phyloP scores from a whole-genome alignment of 2,888 invertebrate species.

The Incurvaria masculella region DNA sequence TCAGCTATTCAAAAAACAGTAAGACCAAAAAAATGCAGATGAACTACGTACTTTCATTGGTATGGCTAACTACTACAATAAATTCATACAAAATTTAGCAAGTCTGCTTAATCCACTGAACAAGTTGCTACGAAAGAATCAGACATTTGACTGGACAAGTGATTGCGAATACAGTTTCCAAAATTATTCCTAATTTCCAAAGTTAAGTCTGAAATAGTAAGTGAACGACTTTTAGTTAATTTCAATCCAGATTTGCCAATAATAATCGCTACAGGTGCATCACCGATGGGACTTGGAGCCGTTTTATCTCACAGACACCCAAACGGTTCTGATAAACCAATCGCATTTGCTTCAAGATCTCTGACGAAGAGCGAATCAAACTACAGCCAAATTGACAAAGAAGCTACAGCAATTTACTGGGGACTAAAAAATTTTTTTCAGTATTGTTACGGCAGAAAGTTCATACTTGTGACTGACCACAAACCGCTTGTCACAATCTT shows the following conservation, averaged over 20 bases:
- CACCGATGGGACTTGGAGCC: constrained; percentile 10
- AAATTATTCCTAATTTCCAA: no score
- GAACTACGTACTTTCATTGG: constrained; percentile 14
- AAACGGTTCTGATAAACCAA: constrained; percentile 23
- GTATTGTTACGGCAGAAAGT: constrained; percentile 24
- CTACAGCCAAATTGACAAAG: constrained; percentile 27
- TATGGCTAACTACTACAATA: constrained; percentile 12
- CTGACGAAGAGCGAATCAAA: constrained; percentile 22
- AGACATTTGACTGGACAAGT: constrained; percentile 2
- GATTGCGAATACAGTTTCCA: constrained; percentile 11
- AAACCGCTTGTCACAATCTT: no score
- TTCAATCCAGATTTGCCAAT: constrained; percentile 11
- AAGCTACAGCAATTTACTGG: constrained; percentile 24
- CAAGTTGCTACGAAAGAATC: neutral
- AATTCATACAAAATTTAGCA: constrained; percentile 10
- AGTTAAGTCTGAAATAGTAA: constrained; percentile 11
- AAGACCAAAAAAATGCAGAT: constrained; percentile 9
- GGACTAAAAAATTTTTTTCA: constrained; percentile 24
- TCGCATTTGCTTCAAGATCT: constrained; percentile 22
- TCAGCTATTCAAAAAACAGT: constrained; percentile 8
- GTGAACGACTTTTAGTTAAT: constrained; percentile 9
- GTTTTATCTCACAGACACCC: constrained; percentile 15
- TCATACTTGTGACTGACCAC: constrained; percentile 25
- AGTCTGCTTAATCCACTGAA: constrained; percentile 2
- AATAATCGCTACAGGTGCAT: constrained; percentile 11